Evolutionary conservation across 2,888 invertebrate genomes (phyloP), one percentile per base, ranked within the genome.

Genomic region (Rhimphoctona megacephalus): DNA sequence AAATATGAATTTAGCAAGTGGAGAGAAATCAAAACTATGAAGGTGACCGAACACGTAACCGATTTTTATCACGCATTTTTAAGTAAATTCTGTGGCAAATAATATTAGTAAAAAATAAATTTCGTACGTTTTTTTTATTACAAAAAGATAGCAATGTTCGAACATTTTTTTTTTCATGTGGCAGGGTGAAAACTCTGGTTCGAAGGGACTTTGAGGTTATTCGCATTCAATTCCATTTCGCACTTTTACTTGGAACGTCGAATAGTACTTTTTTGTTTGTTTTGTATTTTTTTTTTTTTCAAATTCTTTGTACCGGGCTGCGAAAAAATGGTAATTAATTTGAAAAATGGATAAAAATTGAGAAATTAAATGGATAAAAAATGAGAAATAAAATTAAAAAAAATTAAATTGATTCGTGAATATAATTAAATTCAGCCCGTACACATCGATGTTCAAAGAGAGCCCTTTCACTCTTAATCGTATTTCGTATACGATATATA

Each of bases 161-260:
- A 3, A 36, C 3, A 6, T 3, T 36, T 36, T 36, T 39, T 69
- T 69, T 46, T 30, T 14, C 14, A 30, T 17, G 30, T 3, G 30
- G 6, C 61, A 61, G 30, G 14, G 30, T 61, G 30, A 61, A 61
- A 30, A 61, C 61, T 61, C 61, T 61, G 61, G 14, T 61, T 61
- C 46, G 25, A 17, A 70, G 46, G 49, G 46, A 70, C 17, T 67
- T 43, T 49, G 54, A 73, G 33, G 54, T 67, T 69, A 22, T 39
- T 85, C 57, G 57, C 74, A 61, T 82, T 91, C 90, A 91, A 91
- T 91, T 91, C 90, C 90, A 88, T 83, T 83, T 87, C 64, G 87
- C 89, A 67, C 69, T 87, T 81, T 74, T 54, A 80, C 85, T 77
- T 67, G 84, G 74, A 84, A 87, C 81, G 80, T 86, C 74, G 79